Conservation (phyloP, 23 tunicate species). For the Clavelina lepadiformis region DNA sequence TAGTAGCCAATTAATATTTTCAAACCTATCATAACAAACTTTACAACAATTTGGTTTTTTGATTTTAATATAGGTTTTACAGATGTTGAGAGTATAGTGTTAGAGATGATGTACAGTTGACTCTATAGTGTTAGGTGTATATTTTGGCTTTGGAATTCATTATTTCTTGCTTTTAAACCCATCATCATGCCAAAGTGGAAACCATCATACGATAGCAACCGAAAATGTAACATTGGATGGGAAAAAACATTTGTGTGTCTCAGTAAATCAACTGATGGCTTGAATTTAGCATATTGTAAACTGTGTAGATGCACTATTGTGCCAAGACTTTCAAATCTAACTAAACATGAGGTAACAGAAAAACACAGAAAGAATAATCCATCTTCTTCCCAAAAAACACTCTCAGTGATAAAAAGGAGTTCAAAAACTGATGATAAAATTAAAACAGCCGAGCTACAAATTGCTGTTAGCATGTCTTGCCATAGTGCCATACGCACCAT, state of each 20-base stretch:
- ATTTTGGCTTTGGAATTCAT: too few species aligned
- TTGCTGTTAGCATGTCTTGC: slow-evolving; percentile 20
- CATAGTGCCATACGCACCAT: slow-evolving; percentile 14
- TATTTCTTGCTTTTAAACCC: too few species aligned
- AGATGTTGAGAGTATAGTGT: too few species aligned
- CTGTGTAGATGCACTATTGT: slow-evolving; percentile 1
- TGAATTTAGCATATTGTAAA: not conserved
- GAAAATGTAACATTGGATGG: slow-evolving; percentile 13
- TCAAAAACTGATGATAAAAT: not conserved
- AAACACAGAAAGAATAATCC: slow-evolving; percentile 5
- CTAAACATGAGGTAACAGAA: slow-evolving; percentile 6
- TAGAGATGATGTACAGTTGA: too few species aligned
- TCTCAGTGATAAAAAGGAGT: too few species aligned
- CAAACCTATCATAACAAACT: too few species aligned
- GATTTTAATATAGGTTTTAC: too few species aligned
- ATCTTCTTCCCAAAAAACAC: slow-evolving; percentile 14
- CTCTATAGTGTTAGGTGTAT: too few species aligned
- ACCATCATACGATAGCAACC: slow-evolving; percentile 12
- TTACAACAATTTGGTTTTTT: too few species aligned
- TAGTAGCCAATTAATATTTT: too few species aligned
- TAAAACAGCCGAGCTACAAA: slow-evolving; percentile 2
- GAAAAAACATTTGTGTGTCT: slow-evolving; percentile 10
- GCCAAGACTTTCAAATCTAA: not conserved
- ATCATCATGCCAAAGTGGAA: too few species aligned
- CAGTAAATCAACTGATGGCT: not conserved